Percentiles rank a stretch among this genome's conserved stretches.
Evolutionary conservation across 2,888 invertebrate genomes (phyloP).

Genomic region (Sarcophaga variegata): DNA sequence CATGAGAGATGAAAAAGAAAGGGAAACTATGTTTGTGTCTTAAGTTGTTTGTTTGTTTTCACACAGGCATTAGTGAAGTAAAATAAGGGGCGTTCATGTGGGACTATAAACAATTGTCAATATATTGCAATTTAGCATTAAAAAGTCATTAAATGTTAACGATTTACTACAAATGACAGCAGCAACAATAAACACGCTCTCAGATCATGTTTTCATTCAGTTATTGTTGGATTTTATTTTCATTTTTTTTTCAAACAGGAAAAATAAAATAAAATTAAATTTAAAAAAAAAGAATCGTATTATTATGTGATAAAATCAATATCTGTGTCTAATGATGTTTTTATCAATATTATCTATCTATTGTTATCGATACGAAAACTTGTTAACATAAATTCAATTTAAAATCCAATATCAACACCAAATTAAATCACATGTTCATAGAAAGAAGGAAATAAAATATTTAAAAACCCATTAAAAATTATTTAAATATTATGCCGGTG

Average conservation of each 20-base stretch:
- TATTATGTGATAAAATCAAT: slow-evolving; percentile 58
- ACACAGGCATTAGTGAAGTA: not conserved
- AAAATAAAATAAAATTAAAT: not conserved
- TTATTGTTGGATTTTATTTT: not conserved
- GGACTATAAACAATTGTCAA: not conserved
- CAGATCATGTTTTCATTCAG: not conserved
- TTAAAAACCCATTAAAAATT: slow-evolving; percentile 60
- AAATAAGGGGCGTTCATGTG: not conserved
- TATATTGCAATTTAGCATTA: not conserved
- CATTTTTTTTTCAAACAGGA: not conserved
- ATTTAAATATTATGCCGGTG: slow-evolving; percentile 51
- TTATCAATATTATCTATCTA: slow-evolving; percentile 45
- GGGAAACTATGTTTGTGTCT: slow-evolving; percentile 38
- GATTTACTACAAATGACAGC: not conserved
- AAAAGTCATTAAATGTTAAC: not conserved
- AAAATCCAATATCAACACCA: slow-evolving; percentile 60
- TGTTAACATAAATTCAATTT: slow-evolving; percentile 62
- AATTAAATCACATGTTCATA: slow-evolving; percentile 46
- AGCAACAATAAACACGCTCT: not conserved
- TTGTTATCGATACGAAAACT: slow-evolving; percentile 56
- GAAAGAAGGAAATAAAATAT: slow-evolving; percentile 29
- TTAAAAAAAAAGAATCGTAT: not conserved
- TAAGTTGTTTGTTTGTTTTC: slow-evolving; percentile 22
- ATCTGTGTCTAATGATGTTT: slow-evolving; percentile 53
- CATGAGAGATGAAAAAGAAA: not conserved